Evolutionary conservation across 2,797 vertebrate species (phyloP), one percentile per base, ranked within the genome.

Genomic region (Buphagus erythrorhynchus): DNA sequence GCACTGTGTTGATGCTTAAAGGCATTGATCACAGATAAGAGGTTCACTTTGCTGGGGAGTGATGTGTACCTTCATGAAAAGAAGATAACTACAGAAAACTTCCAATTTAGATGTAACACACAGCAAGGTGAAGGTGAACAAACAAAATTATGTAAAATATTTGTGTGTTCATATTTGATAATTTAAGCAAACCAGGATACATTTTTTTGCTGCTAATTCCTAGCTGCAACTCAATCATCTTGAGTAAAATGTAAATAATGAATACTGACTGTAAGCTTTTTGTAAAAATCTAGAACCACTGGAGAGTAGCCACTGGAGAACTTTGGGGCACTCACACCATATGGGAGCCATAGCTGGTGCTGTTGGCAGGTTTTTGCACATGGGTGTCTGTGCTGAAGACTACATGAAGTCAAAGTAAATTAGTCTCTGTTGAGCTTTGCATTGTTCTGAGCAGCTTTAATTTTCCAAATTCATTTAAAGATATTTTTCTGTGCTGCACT

Each of bases 371-470:
- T 48, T 82, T 94, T 66, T 83, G 35, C 33, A 3, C 49, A 26
- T 58, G 21, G 86, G 28, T 67, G 33, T 61, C 52, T 92, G 25
- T 82, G n/a, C 77, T 90, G 84, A 88, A 59, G 73, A n/a, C 52
- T 81, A 28, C 29, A 25, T 11, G 1, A 72, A 91, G 75, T 69
- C 36, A 51, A 54, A 89, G 49, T 71, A 71, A 86, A 92, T 89
- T 63, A 84, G 28, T 46, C 26, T 88, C 36, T 65, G 11, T 71
- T 93, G 71, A 91, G 46, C 42, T 94, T 71, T 87, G 55, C 58
- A 51, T 91, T 89, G 59, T 95, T 94, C 55, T 85, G 46, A 75
- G 38, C 38, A 85, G 63, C 51, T 87, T 89, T 91, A 82, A 26
- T 66, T 87, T 66, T 62, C 71, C 67, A 62, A 40, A 31, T 62